Base-by-base conservation (phyloP, 2,113 vertebrate genomes). In the Mustela nigripes region DNA sequence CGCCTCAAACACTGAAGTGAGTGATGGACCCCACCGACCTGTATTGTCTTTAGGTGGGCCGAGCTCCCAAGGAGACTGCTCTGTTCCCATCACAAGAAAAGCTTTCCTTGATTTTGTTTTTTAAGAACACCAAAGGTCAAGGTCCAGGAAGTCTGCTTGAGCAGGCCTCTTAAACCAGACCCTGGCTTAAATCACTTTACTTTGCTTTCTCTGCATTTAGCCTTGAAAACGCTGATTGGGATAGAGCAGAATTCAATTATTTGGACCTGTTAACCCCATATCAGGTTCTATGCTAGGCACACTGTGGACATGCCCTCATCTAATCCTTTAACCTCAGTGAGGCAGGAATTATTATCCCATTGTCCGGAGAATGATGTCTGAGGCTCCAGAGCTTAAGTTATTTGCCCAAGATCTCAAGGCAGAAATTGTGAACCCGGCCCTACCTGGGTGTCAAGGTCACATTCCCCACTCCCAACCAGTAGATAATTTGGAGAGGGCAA, bases 91-190 rank as follows among this genome's bases (percentile, higher is more conserved):
- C 58, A 11, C 4, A 58, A 33, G 31, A 60, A 96, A 69, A 90
- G 65, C 19, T n/a, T 79, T 96, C 89, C 33, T 74, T 24, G n/a
- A 67, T 45, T 50, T 95, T 81, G 19, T 39, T 92, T 81, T 58
- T 67, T 69, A 53, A 92, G 81, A 65, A 69, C 3, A 3, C 42
- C 28, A 16, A 79, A 94, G 93, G 71, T 88, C 80, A 63, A 56
- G 28, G 45, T 28, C 86, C 5, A 2, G 5, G 39, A 39, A 76
- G 48, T 28, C 67, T 60, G 73, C 48, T 15, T 28, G 19, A 53
- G 15, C 53, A 26, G 60, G 48, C 60, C 83, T 93, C 74, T 91
- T 39, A 65, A 86, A 22, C 60, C 81, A 80, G 56, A 11, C 62
- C 24, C 50, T 0, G 4, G 33, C 31, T 71, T 82, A 31, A 89